phyloP scores from a whole-genome alignment of 2,113 vertebrate species.

The Quiscalus mexicanus region DNA sequence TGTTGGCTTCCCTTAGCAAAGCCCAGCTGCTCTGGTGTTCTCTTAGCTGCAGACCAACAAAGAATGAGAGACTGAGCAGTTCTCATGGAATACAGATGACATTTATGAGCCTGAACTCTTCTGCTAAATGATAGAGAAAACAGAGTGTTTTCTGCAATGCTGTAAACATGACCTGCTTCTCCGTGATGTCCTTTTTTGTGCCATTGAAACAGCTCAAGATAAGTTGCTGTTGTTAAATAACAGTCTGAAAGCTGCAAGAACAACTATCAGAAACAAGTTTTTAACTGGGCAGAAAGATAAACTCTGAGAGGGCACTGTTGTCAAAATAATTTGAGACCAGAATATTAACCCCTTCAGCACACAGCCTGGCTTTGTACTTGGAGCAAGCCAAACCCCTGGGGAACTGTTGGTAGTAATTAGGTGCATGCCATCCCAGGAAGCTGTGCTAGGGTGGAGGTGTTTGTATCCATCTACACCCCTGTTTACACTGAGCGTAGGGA shows the following conservation, averaged over 20 bases:
- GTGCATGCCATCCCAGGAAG: neutral
- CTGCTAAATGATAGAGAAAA: neutral
- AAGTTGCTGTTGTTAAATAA: neutral
- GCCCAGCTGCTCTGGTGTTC: neutral
- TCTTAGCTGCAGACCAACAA: neutral
- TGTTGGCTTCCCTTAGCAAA: neutral
- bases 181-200: neutral
- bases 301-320: neutral
- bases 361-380: neutral
- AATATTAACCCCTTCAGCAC: neutral
- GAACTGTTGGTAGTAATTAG: neutral
- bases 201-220: neutral
- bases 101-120: neutral
- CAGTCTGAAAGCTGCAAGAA: neutral
- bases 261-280: neutral
- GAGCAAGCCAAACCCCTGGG: neutral
- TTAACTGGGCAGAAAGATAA: neutral
- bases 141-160: neutral
- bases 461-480: slow-evolving; percentile 8
- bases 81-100: neutral
- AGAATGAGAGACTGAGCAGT: neutral
- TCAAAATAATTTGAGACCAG: neutral
- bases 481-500: neutral
- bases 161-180: neutral
- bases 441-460: neutral